Evolutionary conservation across 2,888 invertebrate genomes (phyloP), one percentile per base, ranked within the genome.

Genomic region (Epistrophe grossulariae): DNA sequence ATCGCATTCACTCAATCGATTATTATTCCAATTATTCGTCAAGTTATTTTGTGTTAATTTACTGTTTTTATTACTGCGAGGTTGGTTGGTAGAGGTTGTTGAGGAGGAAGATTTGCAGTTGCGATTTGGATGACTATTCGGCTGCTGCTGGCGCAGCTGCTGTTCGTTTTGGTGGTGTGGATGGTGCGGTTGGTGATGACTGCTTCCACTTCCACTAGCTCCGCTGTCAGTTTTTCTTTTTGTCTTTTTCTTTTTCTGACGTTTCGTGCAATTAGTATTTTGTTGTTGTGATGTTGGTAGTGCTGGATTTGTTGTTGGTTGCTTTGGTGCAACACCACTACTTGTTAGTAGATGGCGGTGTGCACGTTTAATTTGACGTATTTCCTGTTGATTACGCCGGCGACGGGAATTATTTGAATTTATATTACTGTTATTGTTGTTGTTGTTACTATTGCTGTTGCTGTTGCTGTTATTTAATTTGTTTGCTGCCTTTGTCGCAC

Each of bases 301-400:
- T 52, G 57, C 74, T 87, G 84, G 15, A 7, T 68, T 72, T 55
- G 78, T 38, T 71, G 77, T 60, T 74, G 60, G 17, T 24, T 64
- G 60, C 6, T 60, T 85, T 62, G 19, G 72, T 60, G 79, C 31
- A 84, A 90, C 90, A 74, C 92, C 92, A 59, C 91, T 91, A 89
- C 92, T 92, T 8, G 92, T 92, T 85, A 92, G 89, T 79, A 92
- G 90, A 90, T 92, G 92, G 89, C 92, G 92, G 85, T 93, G 91
- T 4, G 92, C 92, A n/a, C 92, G 92, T 88, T 92, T 92, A 72
- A 92, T 90, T 90, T 91, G 91, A 76, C 92, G 91, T 68, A 90
- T 91, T 88, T 89, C 89, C 82, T 89, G 89, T 50, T 89, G 89
- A 52, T 91, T 88, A 70, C 92, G 92, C 17, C 90, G 90, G 50